Evolutionary conservation across 2,113 vertebrate species (phyloP), one percentile per base, ranked within the genome.

Genomic region (Vulpes lagopus): DNA sequence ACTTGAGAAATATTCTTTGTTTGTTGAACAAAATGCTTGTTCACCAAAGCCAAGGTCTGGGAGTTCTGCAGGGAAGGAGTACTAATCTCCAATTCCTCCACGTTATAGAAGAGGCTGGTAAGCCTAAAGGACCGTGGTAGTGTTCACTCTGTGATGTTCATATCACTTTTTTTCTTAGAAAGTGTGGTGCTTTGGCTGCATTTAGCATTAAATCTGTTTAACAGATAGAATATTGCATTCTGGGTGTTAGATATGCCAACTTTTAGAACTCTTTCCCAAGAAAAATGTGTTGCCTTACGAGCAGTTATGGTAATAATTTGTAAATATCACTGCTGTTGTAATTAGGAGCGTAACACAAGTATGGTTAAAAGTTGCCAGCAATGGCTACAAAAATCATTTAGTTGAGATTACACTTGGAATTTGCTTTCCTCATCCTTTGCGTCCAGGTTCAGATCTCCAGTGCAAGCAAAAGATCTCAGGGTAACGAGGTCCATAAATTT

Each of bases 1-100:
- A 89, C 65, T 96, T 91, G 32, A 79, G 51, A 94, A 90, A 15
- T 76, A 79, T 49, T 84, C 43, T 20, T 78, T 96, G 59, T 92
- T 78, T 84, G 12, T 25, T 93, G 97, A 89, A 69, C 85, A 25
- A 89, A 80, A 62, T 59, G 16, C 8, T n/a, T 71, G 19, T 38
- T 38, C 20, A 25, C 15, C 69, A 95, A 81, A 65, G 23, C 3
- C 3, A 89, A 64, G 3, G 20, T 22, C 64, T 93, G 55, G 22
- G 27, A 64, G 27, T 53, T 94, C n/a, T 92, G 20, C 25, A 69
- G 38, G 27, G 55, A 89, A 86, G 11, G 9, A 53, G 10, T 76
- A 51, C 32, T 30, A n/a, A 67, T 55, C 25, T 67, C 38, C 49
- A 78, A 3, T 5, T 79, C 4, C 35, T 32, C 60, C 7, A 30